phyloP scores from a whole-genome alignment of 2,797 vertebrate genomes.

The Urophycis tenuis region DNA sequence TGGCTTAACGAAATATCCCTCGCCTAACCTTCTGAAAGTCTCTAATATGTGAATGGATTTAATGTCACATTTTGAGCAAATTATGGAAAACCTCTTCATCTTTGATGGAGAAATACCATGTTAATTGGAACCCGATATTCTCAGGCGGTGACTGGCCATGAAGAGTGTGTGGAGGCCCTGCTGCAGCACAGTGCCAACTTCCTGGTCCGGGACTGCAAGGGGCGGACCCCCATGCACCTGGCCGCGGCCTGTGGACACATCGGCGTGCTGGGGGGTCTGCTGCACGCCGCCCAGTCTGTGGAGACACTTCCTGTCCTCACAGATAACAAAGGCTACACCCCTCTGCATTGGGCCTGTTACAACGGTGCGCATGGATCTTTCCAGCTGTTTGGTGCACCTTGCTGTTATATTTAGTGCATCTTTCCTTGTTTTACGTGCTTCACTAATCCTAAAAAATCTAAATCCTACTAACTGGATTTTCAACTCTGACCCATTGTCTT shows the following conservation, averaged over 20 bases:
- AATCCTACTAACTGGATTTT: neutral
- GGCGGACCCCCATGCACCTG: conserved; percentile 89
- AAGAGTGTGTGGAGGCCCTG: conserved; percentile 94
- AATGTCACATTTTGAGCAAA: too few species aligned
- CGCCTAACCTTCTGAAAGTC: neutral
- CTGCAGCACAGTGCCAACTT: conserved; percentile 92
- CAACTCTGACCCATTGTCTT: neutral
- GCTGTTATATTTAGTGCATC: neutral
- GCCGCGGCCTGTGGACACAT: conserved; percentile 92
- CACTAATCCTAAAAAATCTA: neutral
- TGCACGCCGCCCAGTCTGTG: conserved; percentile 83
- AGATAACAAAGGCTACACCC: conserved; percentile 95
- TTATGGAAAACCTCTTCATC: neutral
- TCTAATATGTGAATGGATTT: neutral
- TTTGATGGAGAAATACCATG: neutral
- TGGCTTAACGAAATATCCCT: neutral
- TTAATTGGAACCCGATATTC: conserved; percentile 11
- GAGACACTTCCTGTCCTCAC: conserved; percentile 81
- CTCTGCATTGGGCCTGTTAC: conserved; percentile 98
- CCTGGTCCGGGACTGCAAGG: conserved; percentile 83
- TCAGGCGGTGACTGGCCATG: conserved; percentile 93
- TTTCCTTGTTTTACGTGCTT: neutral
- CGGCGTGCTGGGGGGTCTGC: conserved; percentile 88
- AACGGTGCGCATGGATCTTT: conserved; percentile 75
- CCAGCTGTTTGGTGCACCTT: neutral